Percentiles rank a stretch among this genome's conserved stretches.
These are phyloP conservation scores for Megalonaias nervosa DNA, from an alignment of 1,140 invertebrate species.

Conservation along the genomic window DNA sequence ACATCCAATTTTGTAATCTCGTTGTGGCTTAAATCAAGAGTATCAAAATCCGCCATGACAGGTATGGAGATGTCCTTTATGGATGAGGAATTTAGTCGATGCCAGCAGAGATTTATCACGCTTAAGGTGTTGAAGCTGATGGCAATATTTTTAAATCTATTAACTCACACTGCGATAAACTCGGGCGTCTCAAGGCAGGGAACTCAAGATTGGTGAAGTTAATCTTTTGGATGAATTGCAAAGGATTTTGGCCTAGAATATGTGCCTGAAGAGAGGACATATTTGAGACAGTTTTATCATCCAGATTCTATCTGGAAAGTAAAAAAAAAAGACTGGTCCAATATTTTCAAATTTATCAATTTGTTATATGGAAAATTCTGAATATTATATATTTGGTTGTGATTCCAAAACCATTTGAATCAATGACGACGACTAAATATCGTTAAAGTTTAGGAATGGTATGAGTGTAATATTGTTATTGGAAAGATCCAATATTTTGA, in stretches of 20 bases:
- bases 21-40: too few relatives aligned
- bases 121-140: constrained; percentile 16
- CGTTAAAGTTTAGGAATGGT: constrained; percentile 3
- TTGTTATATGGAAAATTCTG: constrained; percentile 9
- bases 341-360: constrained; percentile 1
- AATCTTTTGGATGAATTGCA: constrained; percentile 9
- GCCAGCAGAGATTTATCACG: constrained; percentile 24
- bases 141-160: constrained; percentile 1
- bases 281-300: constrained; percentile 24
- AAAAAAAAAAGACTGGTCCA: constrained; percentile 25
- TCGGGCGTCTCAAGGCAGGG: constrained; percentile 2
- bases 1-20: too few relatives aligned
- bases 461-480: constrained; percentile 22
- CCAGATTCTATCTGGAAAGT: constrained; percentile 2
- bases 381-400: constrained; percentile 19
- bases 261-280: constrained; percentile 8
- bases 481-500: constrained; percentile 18
- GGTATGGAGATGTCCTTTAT: too few relatives aligned
- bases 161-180: constrained; percentile 24
- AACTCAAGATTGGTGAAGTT: constrained; percentile 20
- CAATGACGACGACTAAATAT: neutral
- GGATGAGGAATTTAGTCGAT: neutral
- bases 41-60: too few relatives aligned
- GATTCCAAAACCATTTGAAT: constrained; percentile 5
- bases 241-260: constrained; percentile 16